phyloP scores from a whole-genome alignment of 2,888 invertebrate genomes.

The Drosophila cracens region DNA sequence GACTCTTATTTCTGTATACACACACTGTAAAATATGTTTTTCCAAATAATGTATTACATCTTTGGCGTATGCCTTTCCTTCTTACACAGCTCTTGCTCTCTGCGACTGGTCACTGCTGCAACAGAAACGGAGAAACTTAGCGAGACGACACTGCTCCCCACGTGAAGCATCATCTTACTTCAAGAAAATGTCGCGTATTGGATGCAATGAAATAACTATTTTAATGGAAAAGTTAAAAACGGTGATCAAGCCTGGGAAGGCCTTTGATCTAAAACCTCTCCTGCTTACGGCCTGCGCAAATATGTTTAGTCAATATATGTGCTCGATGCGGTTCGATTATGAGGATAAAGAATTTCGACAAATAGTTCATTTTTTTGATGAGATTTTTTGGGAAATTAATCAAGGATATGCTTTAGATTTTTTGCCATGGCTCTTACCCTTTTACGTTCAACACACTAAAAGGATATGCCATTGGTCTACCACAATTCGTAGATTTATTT shows the following conservation, averaged over 20 bases:
- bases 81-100: slow-evolving; percentile 91
- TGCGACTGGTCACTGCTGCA: slow-evolving; percentile 95
- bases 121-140: slow-evolving; percentile 91
- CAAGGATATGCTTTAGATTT: slow-evolving; percentile 95
- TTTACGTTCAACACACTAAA: slow-evolving; percentile 89
- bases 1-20: neutral
- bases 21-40: neutral
- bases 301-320: slow-evolving; percentile 95
- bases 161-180: slow-evolving; percentile 90
- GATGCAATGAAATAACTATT: slow-evolving; percentile 88
- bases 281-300: slow-evolving; percentile 91
- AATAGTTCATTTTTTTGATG: slow-evolving; percentile 91
- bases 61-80: neutral
- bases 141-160: slow-evolving; percentile 92
- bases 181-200: slow-evolving; percentile 90
- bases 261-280: slow-evolving; percentile 89
- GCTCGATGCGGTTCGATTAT: slow-evolving; percentile 90
- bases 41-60: neutral
- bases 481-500: slow-evolving; percentile 90
- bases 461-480: slow-evolving; percentile 89
- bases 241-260: slow-evolving; percentile 81
- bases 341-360: slow-evolving; percentile 89
- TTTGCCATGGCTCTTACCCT: slow-evolving; percentile 91
- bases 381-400: slow-evolving; percentile 96
- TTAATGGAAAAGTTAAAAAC: slow-evolving; percentile 87